Percentiles rank a stretch among this genome's conserved stretches.
Conservation (phyloP, 2,888 invertebrate species). For the Thalpophila matura region DNA sequence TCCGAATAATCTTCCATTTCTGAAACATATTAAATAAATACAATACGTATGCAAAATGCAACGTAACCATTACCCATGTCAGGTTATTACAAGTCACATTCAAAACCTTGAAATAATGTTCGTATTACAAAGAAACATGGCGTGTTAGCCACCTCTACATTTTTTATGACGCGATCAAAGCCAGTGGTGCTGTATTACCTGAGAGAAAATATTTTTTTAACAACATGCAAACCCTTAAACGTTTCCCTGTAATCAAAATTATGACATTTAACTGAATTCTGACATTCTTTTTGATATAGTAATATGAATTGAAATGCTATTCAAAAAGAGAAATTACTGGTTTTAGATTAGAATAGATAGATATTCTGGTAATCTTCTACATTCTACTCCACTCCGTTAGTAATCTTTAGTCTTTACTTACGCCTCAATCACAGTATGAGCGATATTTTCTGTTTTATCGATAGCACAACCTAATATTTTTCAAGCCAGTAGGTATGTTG, state of each 20-base stretch:
- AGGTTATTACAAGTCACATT: constrained; percentile 49
- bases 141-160: constrained; percentile 58
- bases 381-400: no score
- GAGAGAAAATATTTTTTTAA: constrained; percentile 35
- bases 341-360: not conserved
- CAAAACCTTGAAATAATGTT: constrained; percentile 60
- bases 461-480: not conserved
- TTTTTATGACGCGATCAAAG: constrained; percentile 50
- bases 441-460: not conserved
- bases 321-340: not conserved
- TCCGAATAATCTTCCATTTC: no score
- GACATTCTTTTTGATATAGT: not conserved
- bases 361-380: no score
- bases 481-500: not conserved
- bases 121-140: constrained; percentile 56
- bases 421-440: no score
- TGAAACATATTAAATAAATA: constrained; percentile 14
- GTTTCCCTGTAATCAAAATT: constrained; percentile 16
- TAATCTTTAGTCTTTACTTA: no score
- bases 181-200: constrained; percentile 15
- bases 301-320: constrained; percentile 4
- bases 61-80: constrained; percentile 25
- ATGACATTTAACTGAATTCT: constrained; percentile 5
- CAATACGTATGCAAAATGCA: constrained; percentile 29
- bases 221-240: constrained; percentile 47